Evolutionary conservation across 2,113 vertebrate genomes (phyloP).

Genomic region (Camelus bactrianus): DNA sequence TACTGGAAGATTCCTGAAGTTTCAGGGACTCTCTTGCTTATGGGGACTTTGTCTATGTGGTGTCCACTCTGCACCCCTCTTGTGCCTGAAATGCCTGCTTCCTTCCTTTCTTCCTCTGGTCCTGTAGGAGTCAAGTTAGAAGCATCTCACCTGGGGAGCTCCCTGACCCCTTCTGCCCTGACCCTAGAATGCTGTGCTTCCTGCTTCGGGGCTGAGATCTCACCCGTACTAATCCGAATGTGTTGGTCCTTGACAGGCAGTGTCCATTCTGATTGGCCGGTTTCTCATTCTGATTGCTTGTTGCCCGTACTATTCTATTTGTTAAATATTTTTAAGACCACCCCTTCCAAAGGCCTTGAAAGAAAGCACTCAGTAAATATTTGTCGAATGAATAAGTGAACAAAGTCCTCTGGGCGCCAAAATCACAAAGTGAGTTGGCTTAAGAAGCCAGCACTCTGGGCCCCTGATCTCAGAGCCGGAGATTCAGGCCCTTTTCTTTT

Average conservation of each 20-base stretch:
- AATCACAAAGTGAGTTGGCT: background rate
- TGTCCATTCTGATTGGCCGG: background rate
- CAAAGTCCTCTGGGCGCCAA: background rate
- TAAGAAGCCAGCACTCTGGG: background rate
- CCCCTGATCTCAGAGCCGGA: background rate
- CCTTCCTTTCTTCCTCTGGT: background rate
- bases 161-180: background rate
- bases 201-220: background rate
- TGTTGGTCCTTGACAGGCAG: background rate
- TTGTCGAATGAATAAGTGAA: background rate
- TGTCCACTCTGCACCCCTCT: background rate
- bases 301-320: background rate
- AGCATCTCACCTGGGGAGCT: background rate
- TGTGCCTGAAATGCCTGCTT: background rate
- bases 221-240: background rate
- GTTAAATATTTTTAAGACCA: conserved; percentile 20
- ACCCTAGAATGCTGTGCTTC: background rate
- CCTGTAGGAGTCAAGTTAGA: background rate
- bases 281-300: background rate
- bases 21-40: background rate
- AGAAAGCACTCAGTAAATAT: conserved; percentile 4
- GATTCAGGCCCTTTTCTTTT: background rate
- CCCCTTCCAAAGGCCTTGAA: conserved; percentile 38
- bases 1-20: background rate
- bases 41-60: background rate